Base-by-base conservation (phyloP, 2,888 invertebrate genomes). In the Dolichomitus sp. region DNA sequence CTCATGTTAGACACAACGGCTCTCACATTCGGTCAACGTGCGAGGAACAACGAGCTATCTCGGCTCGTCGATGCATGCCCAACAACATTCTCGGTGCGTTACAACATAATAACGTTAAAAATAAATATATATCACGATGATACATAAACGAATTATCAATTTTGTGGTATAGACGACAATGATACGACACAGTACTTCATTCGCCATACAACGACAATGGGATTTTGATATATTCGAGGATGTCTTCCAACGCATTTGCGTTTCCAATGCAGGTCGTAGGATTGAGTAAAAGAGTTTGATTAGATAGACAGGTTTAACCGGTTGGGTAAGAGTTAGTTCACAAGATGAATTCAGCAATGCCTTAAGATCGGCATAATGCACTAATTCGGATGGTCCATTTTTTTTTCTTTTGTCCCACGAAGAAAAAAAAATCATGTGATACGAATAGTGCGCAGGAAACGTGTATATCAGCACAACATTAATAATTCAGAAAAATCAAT, bases 161-260 rank as follows among this genome's bases (percentile, higher is more conserved):
- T 69, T 69, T 77, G 61, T 17, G 61, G 45, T 68, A 50, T 73
- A 77, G 42, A 83, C 73, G 83, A 83, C 80, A 83, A 80, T 80
- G 73, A 89, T 91, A 92, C 90, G 90, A 91, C 92, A 92, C 91
- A 91, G 89, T 90, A 90, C 89, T 89, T 89, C 85, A 90, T 89
- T 89, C 89, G 89, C 88, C 88, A 92, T 91, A 89, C 90, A 91
- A 91, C 77, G 78, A 78, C 83, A 80, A 72, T 77, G 80, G 83
- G 83, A 83, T 66, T 68, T 52, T 65, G 23, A 45, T 69, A 54
- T 27, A 69, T 69, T 70, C 57, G 19, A 82, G 79, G 70, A 72
- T 68, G 65, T 83, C 76, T 76, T 68, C 63, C 74, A 54, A 80
- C 69, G 30, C 63, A 76, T 77, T 63, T 69, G 77, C 73, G 45